Base-by-base conservation (phyloP, 2,888 invertebrate genomes). In the Macropis europaea region DNA sequence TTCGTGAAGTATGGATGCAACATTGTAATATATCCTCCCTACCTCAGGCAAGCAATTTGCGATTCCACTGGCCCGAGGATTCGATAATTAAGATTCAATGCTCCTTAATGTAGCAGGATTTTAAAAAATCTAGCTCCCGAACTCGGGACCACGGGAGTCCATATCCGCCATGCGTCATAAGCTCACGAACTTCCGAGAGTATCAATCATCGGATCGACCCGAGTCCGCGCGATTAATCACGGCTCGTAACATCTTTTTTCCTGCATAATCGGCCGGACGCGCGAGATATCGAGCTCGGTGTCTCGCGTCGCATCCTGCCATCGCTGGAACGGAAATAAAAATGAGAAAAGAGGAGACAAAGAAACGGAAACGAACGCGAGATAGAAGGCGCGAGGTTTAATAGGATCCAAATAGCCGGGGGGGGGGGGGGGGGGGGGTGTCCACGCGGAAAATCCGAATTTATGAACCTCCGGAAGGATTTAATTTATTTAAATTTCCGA, bases 401-500 rank as follows among this genome's bases (percentile, higher is more conserved):
- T 75, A 77, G 71, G 67, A 82, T 64, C 67, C 43, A 62, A 82
- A 82, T 78, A 74, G 56, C 53, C 59, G 71, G 57, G n/a, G n/a
- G n/a, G n/a, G n/a, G n/a, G n/a, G n/a, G n/a, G n/a, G n/a, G n/a
- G n/a, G n/a, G n/a, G n/a, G 54, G 60, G 54, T 81, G 72, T 73
- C 60, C 73, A 62, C 56, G 57, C 48, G 60, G 73, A 60, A 80
- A 75, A 82, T 75, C 77, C 81, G 69, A 77, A 82, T 82, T 82
- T 82, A 82, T 79, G 82, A 76, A 83, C 73, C 74, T 50, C 50
- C 52, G 73, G 72, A 71, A 66, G 75, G 71, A 73, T 83, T 83
- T 82, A 84, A 81, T 80, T 79, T 77, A 82, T 84, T 84, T 79
- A 80, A 84, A 84, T 84, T 82, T 78, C 77, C 57, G 70, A 30